Percentiles rank a stretch among this genome's conserved stretches.
phyloP scores from a whole-genome alignment of 2,113 vertebrate species.

The Indicator indicator region DNA sequence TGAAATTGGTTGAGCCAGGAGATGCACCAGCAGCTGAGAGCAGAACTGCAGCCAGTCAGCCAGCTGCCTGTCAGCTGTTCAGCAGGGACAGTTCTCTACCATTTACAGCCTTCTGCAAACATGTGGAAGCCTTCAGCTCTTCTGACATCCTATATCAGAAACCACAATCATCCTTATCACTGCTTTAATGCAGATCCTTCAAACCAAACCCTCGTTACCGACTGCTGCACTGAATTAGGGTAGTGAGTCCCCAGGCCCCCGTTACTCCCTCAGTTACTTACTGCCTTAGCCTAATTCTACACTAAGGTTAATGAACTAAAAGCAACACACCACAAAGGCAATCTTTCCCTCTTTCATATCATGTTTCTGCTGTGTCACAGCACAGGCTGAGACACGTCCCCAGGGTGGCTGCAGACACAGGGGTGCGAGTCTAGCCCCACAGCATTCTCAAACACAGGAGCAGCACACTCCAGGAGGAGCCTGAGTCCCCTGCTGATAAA shows the following conservation, averaged over 20 bases:
- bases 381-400: background rate
- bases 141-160: background rate
- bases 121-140: background rate
- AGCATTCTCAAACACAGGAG: background rate
- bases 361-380: background rate
- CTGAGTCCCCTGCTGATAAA: background rate
- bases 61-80: background rate
- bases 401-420: background rate
- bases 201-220: background rate
- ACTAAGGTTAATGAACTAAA: constrained; percentile 6
- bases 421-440: accelerated
- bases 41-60: background rate
- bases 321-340: background rate
- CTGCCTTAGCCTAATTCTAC: background rate
- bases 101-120: background rate
- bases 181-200: background rate
- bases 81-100: background rate
- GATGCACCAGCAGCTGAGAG: background rate
- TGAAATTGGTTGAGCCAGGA: background rate
- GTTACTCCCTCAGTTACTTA: constrained; percentile 17
- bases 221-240: background rate
- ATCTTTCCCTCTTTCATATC: background rate
- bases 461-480: background rate
- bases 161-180: background rate
- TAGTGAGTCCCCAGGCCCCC: constrained; percentile 14